A percentile compares a stretch with the other conserved stretches of the same genome.
phyloP scores from a whole-genome alignment of 2,797 vertebrate species.

The Gymnoscopelus braueri region DNA sequence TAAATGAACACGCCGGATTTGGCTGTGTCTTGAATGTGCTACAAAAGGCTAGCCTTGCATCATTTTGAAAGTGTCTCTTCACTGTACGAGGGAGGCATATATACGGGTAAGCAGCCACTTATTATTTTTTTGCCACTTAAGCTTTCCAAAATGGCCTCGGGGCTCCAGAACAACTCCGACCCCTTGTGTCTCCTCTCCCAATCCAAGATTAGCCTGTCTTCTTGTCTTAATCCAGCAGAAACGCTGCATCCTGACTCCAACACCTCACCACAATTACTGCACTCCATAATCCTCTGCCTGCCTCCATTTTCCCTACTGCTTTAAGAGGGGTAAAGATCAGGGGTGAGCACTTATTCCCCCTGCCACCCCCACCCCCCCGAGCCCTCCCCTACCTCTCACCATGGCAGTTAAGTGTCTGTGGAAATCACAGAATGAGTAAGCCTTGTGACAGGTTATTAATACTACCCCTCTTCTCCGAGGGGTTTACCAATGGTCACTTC shows the following conservation, averaged over 20 bases:
- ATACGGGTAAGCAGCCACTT: slow-evolving; percentile 64
- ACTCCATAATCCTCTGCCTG: slow-evolving; percentile 84
- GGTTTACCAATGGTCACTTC: slow-evolving; percentile 82
- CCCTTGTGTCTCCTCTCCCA: slow-evolving; percentile 80
- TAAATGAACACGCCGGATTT: too few relatives aligned
- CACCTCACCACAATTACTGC: slow-evolving; percentile 87
- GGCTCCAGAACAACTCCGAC: slow-evolving; percentile 80
- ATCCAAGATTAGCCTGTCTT: slow-evolving; percentile 85
- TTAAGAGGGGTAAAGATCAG: slow-evolving; percentile 85
- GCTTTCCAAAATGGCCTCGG: slow-evolving; percentile 76
- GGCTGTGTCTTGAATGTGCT: slow-evolving; percentile 36
- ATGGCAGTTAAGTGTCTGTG: slow-evolving; percentile 80
- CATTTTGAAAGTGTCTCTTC: slow-evolving; percentile 57
- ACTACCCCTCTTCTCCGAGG: slow-evolving; percentile 74
- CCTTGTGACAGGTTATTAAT: slow-evolving; percentile 83
- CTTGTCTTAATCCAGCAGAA: slow-evolving; percentile 87
- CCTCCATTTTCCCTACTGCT: slow-evolving; percentile 82
- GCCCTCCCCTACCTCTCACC: slow-evolving; percentile 75
- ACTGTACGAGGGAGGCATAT: slow-evolving; percentile 59
- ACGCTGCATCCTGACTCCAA: slow-evolving; percentile 85
- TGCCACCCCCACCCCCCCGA: slow-evolving; percentile 64
- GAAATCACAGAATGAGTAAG: slow-evolving; percentile 81
- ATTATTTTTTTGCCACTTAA: slow-evolving; percentile 73
- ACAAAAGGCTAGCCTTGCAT: slow-evolving; percentile 39
- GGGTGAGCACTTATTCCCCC: slow-evolving; percentile 80